phyloP scores from a whole-genome alignment of 2,113 vertebrate genomes.

The Syrmaticus mikado region DNA sequence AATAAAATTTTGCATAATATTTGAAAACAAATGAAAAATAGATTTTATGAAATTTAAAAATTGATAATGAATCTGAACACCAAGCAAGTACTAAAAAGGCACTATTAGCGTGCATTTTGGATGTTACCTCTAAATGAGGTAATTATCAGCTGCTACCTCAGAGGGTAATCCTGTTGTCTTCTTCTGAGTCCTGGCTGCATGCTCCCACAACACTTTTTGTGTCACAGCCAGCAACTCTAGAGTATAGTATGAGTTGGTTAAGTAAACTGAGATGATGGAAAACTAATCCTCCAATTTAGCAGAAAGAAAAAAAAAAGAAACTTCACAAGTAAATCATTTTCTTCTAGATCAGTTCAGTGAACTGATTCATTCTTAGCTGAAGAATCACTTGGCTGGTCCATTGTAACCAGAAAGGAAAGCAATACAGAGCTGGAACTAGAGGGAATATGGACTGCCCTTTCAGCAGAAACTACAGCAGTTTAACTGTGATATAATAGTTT shows the following conservation, averaged over 20 bases:
- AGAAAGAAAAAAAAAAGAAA: background rate
- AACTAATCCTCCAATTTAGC: background rate
- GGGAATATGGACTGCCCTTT: slow-evolving; percentile 13
- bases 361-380: background rate
- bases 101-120: background rate
- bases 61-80: fast-evolving
- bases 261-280: slow-evolving; percentile 8
- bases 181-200: background rate
- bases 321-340: background rate
- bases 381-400: background rate
- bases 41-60: background rate
- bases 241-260: background rate
- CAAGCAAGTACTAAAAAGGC: background rate
- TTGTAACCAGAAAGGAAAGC: slow-evolving; percentile 20
- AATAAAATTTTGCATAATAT: background rate
- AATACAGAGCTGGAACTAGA: background rate
- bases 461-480: background rate
- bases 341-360: slow-evolving; percentile 36
- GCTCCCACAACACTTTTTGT: background rate
- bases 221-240: background rate
- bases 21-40: background rate
- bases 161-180: background rate
- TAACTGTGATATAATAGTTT: background rate
- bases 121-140: background rate
- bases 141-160: background rate